phyloP scores from a whole-genome alignment of 2,113 vertebrate species.

The Typhlomys cinereus region DNA sequence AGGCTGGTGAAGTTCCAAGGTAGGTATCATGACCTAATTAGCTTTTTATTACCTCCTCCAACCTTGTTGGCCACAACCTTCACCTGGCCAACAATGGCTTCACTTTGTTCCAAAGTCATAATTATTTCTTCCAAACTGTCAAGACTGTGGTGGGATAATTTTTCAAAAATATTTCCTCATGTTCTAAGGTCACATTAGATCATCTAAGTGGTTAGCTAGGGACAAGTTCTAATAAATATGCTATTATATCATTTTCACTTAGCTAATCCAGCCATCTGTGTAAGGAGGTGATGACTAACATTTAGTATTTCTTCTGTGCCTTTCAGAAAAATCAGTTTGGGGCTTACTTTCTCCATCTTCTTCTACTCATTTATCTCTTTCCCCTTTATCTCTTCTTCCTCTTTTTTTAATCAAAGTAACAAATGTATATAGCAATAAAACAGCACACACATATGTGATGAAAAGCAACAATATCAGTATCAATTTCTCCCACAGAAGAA shows the following conservation, averaged over 20 bases:
- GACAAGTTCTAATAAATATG: not conserved
- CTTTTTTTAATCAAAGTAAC: not conserved
- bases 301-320: slow-evolving; percentile 1
- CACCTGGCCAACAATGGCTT: not conserved
- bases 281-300: not conserved
- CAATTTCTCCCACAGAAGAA: not conserved
- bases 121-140: not conserved
- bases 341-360: not conserved
- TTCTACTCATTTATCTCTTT: no score
- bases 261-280: not conserved
- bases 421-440: not conserved
- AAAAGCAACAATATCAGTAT: not conserved
- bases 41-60: not conserved
- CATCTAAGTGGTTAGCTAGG: not conserved
- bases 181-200: not conserved
- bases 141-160: not conserved
- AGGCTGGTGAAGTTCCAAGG: not conserved
- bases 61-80: not conserved
- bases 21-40: not conserved
- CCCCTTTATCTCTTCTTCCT: no score
- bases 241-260: not conserved
- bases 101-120: not conserved
- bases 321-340: slow-evolving; percentile 18
- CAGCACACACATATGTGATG: not conserved
- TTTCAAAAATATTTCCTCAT: not conserved